Conservation (phyloP, 37 sponge, comb jelly and placozoan species). For the Beroe forskalii region DNA sequence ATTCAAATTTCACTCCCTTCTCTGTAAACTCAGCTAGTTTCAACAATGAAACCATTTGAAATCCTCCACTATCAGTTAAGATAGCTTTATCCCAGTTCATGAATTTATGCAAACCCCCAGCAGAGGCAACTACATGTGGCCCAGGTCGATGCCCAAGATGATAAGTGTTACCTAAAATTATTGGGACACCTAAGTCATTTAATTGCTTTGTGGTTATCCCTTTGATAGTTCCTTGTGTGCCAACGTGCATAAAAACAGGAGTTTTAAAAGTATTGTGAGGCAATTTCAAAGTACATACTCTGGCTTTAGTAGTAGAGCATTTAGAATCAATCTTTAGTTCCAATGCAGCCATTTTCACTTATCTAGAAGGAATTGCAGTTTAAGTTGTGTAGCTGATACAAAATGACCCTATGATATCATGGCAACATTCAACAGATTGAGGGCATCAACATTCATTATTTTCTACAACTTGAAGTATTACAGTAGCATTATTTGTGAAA, state of each 20-base stretch:
- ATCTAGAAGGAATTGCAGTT: too few relatives aligned
- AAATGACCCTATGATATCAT: too few relatives aligned
- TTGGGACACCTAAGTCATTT: conserved; percentile 77
- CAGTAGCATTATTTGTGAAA: too few relatives aligned
- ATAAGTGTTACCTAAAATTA: conserved; percentile 94
- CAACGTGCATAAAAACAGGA: conserved; percentile 99
- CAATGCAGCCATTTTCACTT: neutral
- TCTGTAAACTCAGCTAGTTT: conserved; percentile 89
- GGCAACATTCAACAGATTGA: too few relatives aligned
- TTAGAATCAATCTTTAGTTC: conserved; percentile 74
- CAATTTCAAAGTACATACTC: conserved; percentile 74
- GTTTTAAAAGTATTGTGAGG: conserved; percentile 84
- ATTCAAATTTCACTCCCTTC: conserved; percentile 89
- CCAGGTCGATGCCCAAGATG: conserved; percentile 93
- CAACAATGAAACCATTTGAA: conserved; percentile 95
- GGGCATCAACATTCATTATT: too few relatives aligned
- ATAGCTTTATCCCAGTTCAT: conserved; percentile 91
- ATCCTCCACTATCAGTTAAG: conserved; percentile 96
- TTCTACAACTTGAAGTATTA: too few relatives aligned
- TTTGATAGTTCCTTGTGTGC: conserved; percentile 93
- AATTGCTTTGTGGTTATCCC: conserved; percentile 85
- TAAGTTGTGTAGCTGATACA: too few relatives aligned
- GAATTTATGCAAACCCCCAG: conserved; percentile 89
- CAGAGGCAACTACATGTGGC: conserved; percentile 71
- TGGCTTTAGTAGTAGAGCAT: conserved; percentile 82